Evolutionary conservation across 2,113 vertebrate species (phyloP).

Genomic region (Peromyscus leucopus): DNA sequence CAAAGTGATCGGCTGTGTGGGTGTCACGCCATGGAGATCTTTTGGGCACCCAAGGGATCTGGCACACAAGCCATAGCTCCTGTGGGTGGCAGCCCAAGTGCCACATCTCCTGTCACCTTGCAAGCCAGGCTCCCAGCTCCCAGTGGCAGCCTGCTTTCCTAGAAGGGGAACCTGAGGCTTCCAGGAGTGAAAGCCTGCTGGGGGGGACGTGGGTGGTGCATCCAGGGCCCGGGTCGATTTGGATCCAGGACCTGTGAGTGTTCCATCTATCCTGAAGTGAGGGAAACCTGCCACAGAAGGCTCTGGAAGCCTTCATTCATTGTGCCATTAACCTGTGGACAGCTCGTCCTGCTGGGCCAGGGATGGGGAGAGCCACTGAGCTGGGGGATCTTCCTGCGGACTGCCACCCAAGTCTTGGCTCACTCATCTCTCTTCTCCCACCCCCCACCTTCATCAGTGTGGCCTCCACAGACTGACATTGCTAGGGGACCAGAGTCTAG

Average conservation of each 20-base stretch:
- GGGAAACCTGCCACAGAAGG: not conserved
- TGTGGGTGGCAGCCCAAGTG: not conserved
- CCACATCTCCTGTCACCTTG: not conserved
- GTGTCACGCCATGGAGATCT: not conserved
- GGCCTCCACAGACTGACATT: not conserved
- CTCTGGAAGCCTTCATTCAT: not conserved
- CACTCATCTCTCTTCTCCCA: not conserved
- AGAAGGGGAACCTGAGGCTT: constrained; percentile 2
- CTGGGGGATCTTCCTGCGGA: not conserved
- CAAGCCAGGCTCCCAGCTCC: not conserved
- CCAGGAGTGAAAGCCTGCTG: not conserved
- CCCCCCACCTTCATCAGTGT: not conserved
- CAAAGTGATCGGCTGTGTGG: not conserved
- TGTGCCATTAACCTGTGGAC: not conserved
- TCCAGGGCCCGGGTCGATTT: not conserved
- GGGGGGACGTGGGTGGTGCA: not conserved
- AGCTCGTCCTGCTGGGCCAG: not conserved
- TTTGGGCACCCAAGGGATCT: not conserved
- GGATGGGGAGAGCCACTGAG: not conserved
- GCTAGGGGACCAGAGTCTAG: not conserved
- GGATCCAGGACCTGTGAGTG: not conserved
- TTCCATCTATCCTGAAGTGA: not conserved
- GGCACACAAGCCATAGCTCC: not conserved
- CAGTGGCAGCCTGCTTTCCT: not conserved
- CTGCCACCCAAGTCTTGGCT: not conserved